Conservation (phyloP, 2,797 vertebrate genomes). For the Pteronotus mesoamericanus region DNA sequence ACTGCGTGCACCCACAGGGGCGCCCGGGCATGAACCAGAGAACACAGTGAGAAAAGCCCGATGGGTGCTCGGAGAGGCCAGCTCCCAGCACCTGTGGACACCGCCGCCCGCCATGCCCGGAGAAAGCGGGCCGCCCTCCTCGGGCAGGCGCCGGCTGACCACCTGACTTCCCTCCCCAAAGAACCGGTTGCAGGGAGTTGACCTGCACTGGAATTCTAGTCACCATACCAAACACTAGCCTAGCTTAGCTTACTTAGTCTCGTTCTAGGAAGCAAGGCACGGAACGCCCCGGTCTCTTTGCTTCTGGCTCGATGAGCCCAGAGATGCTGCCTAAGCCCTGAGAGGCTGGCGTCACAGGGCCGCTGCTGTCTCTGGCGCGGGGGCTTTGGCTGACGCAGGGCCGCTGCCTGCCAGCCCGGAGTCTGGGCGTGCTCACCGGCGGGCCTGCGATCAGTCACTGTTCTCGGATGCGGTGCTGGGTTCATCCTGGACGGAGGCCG, state of each 20-base stretch:
- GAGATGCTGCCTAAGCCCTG: not conserved
- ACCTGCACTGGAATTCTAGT: not conserved
- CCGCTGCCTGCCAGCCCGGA: slow-evolving; percentile 53
- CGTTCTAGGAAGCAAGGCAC: not conserved
- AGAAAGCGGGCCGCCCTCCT: not conserved
- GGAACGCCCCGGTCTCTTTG: not conserved
- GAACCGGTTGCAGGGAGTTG: not conserved
- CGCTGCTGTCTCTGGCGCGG: not conserved
- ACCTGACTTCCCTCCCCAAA: not conserved
- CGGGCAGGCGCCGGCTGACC: not conserved
- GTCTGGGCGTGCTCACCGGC: slow-evolving; percentile 45
- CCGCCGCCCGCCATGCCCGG: not conserved
- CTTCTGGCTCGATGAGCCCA: not conserved
- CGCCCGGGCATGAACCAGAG: not conserved
- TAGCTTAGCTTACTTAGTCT: not conserved
- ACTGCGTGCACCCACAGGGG: not conserved
- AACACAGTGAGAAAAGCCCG: not conserved
- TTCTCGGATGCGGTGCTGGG: slow-evolving; percentile 68
- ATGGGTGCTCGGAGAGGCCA: fast-evolving
- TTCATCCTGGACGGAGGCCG: slow-evolving; percentile 56
- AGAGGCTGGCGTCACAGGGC: not conserved
- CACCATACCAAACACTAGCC: not conserved
- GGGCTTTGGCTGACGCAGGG: not conserved
- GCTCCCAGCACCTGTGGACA: not conserved
- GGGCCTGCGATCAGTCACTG: slow-evolving; percentile 64